Conservation (phyloP, 53 echinoderm and acorn worm species). For the Holothuria scabra region DNA sequence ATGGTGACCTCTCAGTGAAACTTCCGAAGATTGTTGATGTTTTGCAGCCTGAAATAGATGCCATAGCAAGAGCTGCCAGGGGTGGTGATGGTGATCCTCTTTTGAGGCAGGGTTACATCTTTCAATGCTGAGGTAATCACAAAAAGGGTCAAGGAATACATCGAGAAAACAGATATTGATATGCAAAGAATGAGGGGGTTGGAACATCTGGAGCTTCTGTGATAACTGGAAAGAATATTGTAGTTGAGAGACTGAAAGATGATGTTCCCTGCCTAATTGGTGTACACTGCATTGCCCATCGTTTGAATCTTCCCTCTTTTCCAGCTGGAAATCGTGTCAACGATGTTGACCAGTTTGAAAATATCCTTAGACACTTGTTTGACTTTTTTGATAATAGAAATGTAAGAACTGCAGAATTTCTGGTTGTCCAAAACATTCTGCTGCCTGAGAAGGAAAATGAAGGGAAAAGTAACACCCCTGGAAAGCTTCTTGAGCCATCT, state of each 20-base stretch:
- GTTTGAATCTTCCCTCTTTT: slow-evolving; percentile 61
- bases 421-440: slow-evolving; percentile 27
- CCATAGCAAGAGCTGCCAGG: slow-evolving; percentile 31
- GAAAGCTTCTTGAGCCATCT: slow-evolving; percentile 59
- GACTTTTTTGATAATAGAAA: slow-evolving; percentile 67
- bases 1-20: slow-evolving; percentile 45
- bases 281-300: slow-evolving; percentile 64
- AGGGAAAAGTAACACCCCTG: slow-evolving; percentile 40
- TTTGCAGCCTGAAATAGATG: slow-evolving; percentile 51
- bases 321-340: slow-evolving; percentile 63
- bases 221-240: slow-evolving; percentile 60
- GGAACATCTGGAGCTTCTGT: slow-evolving; percentile 67
- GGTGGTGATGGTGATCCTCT: slow-evolving; percentile 37
- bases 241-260: slow-evolving; percentile 60
- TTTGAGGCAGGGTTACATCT: slow-evolving; percentile 35
- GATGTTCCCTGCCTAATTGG: slow-evolving; percentile 60
- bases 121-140: slow-evolving; percentile 69
- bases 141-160: slow-evolving; percentile 58
- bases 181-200: slow-evolving; percentile 59
- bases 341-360: slow-evolving; percentile 53
- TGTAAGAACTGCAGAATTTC: slow-evolving; percentile 56
- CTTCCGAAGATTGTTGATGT: slow-evolving; percentile 56
- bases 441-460: slow-evolving; percentile 23
- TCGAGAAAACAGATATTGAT: slow-evolving; percentile 49
- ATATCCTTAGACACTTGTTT: slow-evolving; percentile 59